Conservation (phyloP, 2,113 vertebrate species). For the Dasypus novemcinctus region DNA sequence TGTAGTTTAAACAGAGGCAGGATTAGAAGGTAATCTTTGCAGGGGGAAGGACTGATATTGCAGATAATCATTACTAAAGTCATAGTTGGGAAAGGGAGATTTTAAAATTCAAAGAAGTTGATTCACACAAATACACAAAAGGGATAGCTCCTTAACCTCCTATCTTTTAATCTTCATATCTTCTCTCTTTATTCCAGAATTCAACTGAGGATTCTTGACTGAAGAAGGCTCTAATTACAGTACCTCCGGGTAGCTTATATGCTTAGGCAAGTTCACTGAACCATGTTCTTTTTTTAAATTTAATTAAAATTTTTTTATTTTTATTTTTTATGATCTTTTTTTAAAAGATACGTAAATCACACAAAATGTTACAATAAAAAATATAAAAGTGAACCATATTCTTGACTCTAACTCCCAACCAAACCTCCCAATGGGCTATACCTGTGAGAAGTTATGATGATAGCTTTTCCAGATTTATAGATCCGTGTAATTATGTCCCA, state of each 20-base stretch:
- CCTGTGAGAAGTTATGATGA: slow-evolving; percentile 98
- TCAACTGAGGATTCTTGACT: background rate
- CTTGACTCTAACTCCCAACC: background rate
- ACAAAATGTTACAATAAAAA: too few relatives aligned
- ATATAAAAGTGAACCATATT: too few relatives aligned
- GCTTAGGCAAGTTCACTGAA: slow-evolving; percentile 49
- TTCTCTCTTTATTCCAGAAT: background rate
- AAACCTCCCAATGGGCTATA: slow-evolving; percentile 60
- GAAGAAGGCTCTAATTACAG: background rate
- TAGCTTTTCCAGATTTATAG: slow-evolving; percentile 91
- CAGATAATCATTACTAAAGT: background rate
- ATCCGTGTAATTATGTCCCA: slow-evolving; percentile 92
- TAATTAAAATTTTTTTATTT: too few relatives aligned
- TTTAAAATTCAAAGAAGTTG: slow-evolving; percentile 9
- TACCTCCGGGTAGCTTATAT: background rate
- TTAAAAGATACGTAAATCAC: too few relatives aligned
- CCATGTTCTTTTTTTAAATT: background rate
- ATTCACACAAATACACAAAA: background rate
- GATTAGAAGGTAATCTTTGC: background rate
- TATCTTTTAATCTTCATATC: background rate
- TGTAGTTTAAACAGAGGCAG: background rate
- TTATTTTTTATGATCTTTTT: too few relatives aligned
- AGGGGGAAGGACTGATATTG: background rate
- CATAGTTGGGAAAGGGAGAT: background rate
- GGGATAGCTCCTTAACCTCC: background rate